Conservation (phyloP, 2,888 invertebrate genomes). For the Eupithecia exiguata region DNA sequence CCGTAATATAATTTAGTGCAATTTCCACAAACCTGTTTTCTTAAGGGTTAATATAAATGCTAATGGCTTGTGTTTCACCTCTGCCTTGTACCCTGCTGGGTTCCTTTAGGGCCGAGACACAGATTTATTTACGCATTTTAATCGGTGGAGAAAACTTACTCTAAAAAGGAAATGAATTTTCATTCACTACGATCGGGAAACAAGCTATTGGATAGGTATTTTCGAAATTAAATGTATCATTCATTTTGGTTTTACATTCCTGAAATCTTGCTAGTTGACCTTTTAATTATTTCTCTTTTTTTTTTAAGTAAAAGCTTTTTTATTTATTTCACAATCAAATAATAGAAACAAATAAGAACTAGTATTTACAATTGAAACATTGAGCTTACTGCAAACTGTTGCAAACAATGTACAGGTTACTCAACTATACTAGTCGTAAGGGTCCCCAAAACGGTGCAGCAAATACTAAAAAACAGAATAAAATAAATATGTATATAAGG, state of each 20-base stretch:
- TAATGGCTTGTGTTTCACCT: constrained; percentile 60
- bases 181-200: background rate
- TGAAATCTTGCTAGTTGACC: too few relatives aligned
- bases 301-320: too few relatives aligned
- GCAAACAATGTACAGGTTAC: too few relatives aligned
- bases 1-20: constrained; percentile 65
- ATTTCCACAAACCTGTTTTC: constrained; percentile 66
- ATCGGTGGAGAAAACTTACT: constrained; percentile 18
- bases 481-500: too few relatives aligned
- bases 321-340: too few relatives aligned
- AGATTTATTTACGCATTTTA: constrained; percentile 40
- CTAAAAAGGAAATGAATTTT: constrained; percentile 1
- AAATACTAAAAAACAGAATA: too few relatives aligned
- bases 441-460: too few relatives aligned
- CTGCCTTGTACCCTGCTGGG: constrained; percentile 39
- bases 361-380: too few relatives aligned
- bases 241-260: background rate
- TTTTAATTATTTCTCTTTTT: too few relatives aligned
- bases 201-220: background rate
- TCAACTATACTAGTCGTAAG: too few relatives aligned
- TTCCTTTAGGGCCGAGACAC: constrained; percentile 33
- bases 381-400: too few relatives aligned
- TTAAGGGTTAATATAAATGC: constrained; percentile 78
- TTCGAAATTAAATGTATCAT: constrained; percentile 12
- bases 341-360: too few relatives aligned